Percentiles rank a stretch among this genome's conserved stretches.
Conservation (phyloP, 1,140 invertebrate genomes). For the Drosophila albomicans region DNA sequence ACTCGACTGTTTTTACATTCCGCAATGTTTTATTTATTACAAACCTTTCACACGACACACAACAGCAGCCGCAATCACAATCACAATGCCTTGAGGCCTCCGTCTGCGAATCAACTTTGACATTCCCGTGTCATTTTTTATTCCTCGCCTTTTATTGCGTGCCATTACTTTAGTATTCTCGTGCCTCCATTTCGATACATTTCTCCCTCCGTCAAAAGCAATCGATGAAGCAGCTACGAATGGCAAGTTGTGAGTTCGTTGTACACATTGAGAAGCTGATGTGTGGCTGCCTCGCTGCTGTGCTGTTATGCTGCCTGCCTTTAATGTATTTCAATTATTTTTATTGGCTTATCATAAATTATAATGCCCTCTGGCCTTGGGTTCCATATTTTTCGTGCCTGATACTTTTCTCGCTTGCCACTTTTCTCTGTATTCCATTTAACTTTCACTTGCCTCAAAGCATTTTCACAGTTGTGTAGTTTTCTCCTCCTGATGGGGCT, state of each 20-base stretch:
- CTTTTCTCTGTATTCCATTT: slow-evolving; percentile 14
- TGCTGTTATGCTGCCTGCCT: slow-evolving; percentile 39
- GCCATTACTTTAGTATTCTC: too few species aligned
- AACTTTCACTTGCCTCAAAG: slow-evolving; percentile 17
- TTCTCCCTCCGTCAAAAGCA: slow-evolving; percentile 17
- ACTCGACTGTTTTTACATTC: slow-evolving; percentile 13
- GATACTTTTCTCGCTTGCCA: slow-evolving; percentile 11
- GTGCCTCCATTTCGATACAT: slow-evolving; percentile 45
- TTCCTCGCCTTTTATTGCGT: slow-evolving; percentile 61
- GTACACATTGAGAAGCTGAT: slow-evolving; percentile 20
- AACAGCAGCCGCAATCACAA: slow-evolving; percentile 56
- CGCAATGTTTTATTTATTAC: slow-evolving; percentile 63
- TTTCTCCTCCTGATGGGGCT: slow-evolving; percentile 35
- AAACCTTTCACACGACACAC: slow-evolving; percentile 56
- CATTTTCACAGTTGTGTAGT: slow-evolving; percentile 49
- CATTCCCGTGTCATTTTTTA: slow-evolving; percentile 58
- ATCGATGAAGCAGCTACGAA: slow-evolving; percentile 27
- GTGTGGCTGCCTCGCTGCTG: slow-evolving; percentile 3
- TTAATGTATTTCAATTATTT: slow-evolving; percentile 76
- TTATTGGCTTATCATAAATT: slow-evolving; percentile 76
- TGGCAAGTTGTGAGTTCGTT: slow-evolving; percentile 50
- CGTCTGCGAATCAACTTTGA: slow-evolving; percentile 39
- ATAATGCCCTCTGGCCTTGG: slow-evolving; percentile 60
- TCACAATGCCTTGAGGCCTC: slow-evolving; percentile 45
- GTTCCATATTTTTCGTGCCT: slow-evolving; percentile 51